phyloP scores from a whole-genome alignment of 2,888 invertebrate genomes.

The Minunthozetes semirufus region DNA sequence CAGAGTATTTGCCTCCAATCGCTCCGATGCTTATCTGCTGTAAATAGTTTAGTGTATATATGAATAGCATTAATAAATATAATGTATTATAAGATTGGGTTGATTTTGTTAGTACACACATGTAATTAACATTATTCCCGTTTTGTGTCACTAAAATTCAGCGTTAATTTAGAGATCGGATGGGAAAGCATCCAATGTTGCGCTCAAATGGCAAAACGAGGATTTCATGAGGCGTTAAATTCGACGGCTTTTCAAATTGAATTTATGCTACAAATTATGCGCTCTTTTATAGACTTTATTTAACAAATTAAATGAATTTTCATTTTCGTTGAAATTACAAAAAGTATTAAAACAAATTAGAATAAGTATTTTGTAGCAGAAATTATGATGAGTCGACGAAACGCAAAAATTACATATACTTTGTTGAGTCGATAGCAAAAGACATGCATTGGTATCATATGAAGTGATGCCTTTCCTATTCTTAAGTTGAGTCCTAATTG shows the following conservation, averaged over 20 bases:
- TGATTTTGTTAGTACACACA: not conserved
- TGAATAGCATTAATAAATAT: slow-evolving; percentile 1
- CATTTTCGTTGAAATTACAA: not conserved
- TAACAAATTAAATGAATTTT: not conserved
- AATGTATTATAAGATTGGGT: slow-evolving; percentile 13
- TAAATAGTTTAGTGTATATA: slow-evolving; percentile 18
- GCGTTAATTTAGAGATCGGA: not conserved
- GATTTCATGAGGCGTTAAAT: slow-evolving; percentile 22
- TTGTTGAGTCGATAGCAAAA: not conserved
- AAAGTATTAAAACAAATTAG: slow-evolving; percentile 1
- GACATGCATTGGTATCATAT: not conserved
- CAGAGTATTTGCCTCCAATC: slow-evolving; percentile 24
- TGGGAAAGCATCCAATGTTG: not conserved
- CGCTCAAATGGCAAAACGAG: slow-evolving; percentile 3
- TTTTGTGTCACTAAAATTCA: not conserved
- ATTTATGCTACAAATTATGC: slow-evolving; percentile 8
- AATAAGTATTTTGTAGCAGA: slow-evolving; percentile 13
- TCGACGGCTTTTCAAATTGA: not conserved
- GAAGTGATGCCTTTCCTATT: not conserved
- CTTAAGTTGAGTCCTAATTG: not conserved
- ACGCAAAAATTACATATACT: not conserved
- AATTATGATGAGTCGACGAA: slow-evolving; percentile 9
- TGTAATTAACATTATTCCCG: slow-evolving; percentile 14
- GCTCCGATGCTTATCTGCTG: not conserved
- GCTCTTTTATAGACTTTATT: not conserved